phyloP scores from a whole-genome alignment of 2,113 vertebrate species.

The Anguilla rostrata region DNA sequence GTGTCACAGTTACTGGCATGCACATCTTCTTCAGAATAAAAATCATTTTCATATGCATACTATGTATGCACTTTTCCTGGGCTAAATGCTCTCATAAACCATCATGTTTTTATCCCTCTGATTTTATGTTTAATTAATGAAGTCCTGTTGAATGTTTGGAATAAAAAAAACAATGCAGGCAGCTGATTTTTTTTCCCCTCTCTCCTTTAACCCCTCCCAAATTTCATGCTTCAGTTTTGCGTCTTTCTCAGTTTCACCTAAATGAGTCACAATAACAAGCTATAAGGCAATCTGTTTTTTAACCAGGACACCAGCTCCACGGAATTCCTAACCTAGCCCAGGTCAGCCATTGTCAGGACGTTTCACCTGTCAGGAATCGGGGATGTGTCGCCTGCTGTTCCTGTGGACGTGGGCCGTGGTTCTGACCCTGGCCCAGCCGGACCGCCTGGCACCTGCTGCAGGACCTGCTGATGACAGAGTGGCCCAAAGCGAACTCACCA shows the following conservation, averaged over 20 bases:
- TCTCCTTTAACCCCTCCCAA: conserved; percentile 67
- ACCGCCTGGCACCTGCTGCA: conserved; percentile 49
- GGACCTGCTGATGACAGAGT: conserved; percentile 29
- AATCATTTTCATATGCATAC: not conserved
- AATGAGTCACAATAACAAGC: conserved; percentile 70
- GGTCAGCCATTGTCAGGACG: conserved; percentile 33
- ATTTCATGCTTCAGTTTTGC: conserved; percentile 56
- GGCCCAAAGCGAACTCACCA: conserved; percentile 55
- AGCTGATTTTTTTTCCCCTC: conserved; percentile 15
- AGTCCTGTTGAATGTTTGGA: not conserved
- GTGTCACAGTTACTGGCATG: too few species aligned
- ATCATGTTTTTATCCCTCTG: not conserved
- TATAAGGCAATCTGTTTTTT: conserved; percentile 68
- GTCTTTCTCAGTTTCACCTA: conserved; percentile 56
- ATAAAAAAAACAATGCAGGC: conserved; percentile 7
- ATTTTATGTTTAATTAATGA: not conserved
- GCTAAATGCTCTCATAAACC: not conserved
- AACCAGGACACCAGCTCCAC: conserved; percentile 48
- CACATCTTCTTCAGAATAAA: too few species aligned
- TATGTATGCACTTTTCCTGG: not conserved
- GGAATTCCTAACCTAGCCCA: conserved; percentile 36
- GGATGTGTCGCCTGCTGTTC: conserved; percentile 49
- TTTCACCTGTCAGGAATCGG: conserved; percentile 34
- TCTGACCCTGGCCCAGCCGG: conserved; percentile 39
- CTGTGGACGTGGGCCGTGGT: conserved; percentile 44